phyloP scores from a whole-genome alignment of 1,140 invertebrate genomes.

The Trypoxylus dichotomus region DNA sequence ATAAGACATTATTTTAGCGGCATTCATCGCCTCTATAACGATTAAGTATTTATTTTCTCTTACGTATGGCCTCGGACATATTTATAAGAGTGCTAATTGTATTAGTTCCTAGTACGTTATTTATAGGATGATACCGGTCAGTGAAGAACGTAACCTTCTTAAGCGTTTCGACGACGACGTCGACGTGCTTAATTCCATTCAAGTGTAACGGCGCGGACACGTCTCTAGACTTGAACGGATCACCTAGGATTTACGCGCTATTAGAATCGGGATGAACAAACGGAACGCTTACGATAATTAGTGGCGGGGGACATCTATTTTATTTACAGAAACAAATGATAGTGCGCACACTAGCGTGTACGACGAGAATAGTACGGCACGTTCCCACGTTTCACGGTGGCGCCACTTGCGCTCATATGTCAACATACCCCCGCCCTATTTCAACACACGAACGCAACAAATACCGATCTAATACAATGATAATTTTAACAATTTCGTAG shows the following conservation, averaged over 20 bases:
- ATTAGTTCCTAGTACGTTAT: constrained; percentile 17
- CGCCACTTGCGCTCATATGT: constrained; percentile 13
- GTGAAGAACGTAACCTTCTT: neutral
- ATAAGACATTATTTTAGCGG: neutral
- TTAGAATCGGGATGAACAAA: neutral
- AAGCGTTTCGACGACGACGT: neutral
- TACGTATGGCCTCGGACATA: neutral
- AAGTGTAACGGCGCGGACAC: neutral
- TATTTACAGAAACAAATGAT: constrained; percentile 21
- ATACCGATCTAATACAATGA: constrained; percentile 25
- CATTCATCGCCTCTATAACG: constrained; percentile 9
- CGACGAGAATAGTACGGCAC: neutral
- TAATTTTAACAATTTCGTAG: constrained; percentile 15
- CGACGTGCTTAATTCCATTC: neutral
- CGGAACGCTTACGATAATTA: neutral
- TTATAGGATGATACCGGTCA: neutral
- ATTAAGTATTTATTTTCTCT: neutral
- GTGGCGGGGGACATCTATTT: neutral
- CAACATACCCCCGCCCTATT: constrained; percentile 15
- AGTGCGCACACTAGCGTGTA: neutral
- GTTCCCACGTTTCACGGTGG: constrained; percentile 6
- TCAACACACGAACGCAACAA: constrained; percentile 20
- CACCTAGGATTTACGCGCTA: neutral
- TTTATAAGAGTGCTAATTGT: constrained; percentile 11
- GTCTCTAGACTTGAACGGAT: neutral